phyloP scores from a whole-genome alignment of 2,113 vertebrate genomes.

The Chascanopsetta lugubris region DNA sequence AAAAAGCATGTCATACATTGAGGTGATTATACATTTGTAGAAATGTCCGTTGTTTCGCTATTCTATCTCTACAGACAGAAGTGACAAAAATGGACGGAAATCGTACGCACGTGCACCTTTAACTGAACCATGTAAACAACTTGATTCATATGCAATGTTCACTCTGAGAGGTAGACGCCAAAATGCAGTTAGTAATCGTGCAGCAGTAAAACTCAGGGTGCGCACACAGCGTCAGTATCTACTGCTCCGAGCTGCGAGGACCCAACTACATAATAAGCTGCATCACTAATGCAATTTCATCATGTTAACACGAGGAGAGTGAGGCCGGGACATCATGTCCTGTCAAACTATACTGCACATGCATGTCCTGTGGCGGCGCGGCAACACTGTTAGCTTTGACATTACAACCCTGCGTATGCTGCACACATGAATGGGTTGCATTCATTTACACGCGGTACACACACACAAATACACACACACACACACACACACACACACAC shows the following conservation, averaged over 20 bases:
- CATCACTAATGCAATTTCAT: constrained; percentile 20
- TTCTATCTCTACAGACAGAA: too few relatives aligned
- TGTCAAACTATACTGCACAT: constrained; percentile 19
- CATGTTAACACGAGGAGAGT: constrained; percentile 21
- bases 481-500: not conserved
- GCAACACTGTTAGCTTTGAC: constrained; percentile 14
- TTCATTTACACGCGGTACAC: constrained; percentile 11
- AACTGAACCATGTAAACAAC: not conserved
- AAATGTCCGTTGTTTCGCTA: too few relatives aligned
- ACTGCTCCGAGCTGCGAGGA: constrained; percentile 26
- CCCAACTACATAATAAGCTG: not conserved
- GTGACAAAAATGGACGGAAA: too few relatives aligned
- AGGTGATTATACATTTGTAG: too few relatives aligned
- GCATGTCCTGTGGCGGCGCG: not conserved
- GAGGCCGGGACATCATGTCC: constrained; percentile 13
- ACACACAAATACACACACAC: constrained; percentile 2
- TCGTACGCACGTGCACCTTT: too few relatives aligned
- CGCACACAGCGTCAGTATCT: constrained; percentile 3
- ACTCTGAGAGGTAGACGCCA: constrained; percentile 2
- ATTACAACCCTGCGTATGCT: constrained; percentile 23
- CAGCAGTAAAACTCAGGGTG: constrained; percentile 16
- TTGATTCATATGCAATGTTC: constrained; percentile 9
- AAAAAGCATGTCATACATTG: too few relatives aligned
- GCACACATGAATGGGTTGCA: constrained; percentile 14
- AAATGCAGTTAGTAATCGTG: constrained; percentile 3